A percentile compares a stretch with the other conserved stretches of the same genome.
Evolutionary conservation across 1,140 invertebrate genomes (phyloP).

Genomic region (Globodera rostochiensis): DNA sequence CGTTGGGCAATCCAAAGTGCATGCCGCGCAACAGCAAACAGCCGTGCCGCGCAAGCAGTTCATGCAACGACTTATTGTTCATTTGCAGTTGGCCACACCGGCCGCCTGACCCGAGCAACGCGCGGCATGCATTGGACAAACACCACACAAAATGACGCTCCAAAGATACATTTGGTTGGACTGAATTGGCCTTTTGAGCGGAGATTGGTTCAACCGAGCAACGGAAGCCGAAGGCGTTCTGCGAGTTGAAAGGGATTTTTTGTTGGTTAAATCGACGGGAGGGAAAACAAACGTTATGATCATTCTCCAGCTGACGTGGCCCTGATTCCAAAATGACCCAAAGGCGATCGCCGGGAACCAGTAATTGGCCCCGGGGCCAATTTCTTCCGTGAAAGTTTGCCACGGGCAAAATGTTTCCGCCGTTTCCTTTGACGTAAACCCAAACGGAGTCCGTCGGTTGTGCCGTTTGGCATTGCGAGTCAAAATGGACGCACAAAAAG

Average conservation of each 20-base stretch:
- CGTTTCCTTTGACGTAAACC: constrained; percentile 70
- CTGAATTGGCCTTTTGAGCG: background rate
- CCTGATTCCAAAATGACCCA: constrained; percentile 55
- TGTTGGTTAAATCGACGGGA: constrained; percentile 17
- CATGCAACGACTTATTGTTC: constrained; percentile 26
- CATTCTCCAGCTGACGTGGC: constrained; percentile 21
- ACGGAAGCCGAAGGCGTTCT: constrained; percentile 55
- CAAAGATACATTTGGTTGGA: constrained; percentile 30
- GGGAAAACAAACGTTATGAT: constrained; percentile 14
- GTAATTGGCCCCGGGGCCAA: constrained; percentile 83
- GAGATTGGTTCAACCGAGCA: constrained; percentile 57
- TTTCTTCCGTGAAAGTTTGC: constrained; percentile 29
- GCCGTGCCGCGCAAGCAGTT: constrained; percentile 70
- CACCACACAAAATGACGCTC: constrained; percentile 62
- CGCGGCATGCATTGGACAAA: constrained; percentile 54
- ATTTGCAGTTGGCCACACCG: constrained; percentile 1
- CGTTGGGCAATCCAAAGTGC: constrained; percentile 72
- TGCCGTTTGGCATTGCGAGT: constrained; percentile 84
- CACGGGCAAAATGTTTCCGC: background rate
- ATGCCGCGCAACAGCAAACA: constrained; percentile 83
- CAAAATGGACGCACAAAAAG: constrained; percentile 91
- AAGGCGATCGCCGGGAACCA: constrained; percentile 76
- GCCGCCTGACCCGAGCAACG: constrained; percentile 40
- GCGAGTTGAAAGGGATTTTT: background rate
- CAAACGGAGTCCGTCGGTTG: constrained; percentile 89